Evolutionary conservation across 35 echinoderm and acorn worm species (phyloP).

Genomic region (Amphiura filiformis): DNA sequence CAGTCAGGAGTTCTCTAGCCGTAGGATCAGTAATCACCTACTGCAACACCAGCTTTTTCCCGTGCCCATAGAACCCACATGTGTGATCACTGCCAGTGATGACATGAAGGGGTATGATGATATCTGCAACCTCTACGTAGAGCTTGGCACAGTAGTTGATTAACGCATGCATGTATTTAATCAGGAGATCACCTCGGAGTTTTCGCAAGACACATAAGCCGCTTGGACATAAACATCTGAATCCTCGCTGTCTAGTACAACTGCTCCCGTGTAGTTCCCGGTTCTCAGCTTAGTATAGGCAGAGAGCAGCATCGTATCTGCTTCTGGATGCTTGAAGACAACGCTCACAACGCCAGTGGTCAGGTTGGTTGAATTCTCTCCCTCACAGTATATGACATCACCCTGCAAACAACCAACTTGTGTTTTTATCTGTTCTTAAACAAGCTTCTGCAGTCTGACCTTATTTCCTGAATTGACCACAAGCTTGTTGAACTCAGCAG

Average conservation of each 20-base stretch:
- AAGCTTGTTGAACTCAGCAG: slow-evolving; percentile 33
- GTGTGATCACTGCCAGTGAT: slow-evolving; percentile 34
- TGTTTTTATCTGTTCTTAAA: slow-evolving; percentile 12
- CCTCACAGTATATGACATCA: slow-evolving; percentile 35
- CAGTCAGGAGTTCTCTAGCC: neutral
- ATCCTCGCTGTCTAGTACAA: neutral
- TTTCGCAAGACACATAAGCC: slow-evolving; percentile 15
- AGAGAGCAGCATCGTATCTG: slow-evolving; percentile 29
- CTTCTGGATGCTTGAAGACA: slow-evolving; percentile 29
- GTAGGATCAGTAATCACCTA: slow-evolving; percentile 5
- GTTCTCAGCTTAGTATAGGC: neutral
- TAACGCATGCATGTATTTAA: neutral
- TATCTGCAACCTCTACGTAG: slow-evolving; percentile 1
- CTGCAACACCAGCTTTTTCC: slow-evolving; percentile 27
- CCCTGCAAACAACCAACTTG: neutral
- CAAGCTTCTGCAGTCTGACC: too few species aligned
- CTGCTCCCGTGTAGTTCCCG: neutral
- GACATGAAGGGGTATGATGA: slow-evolving; percentile 46
- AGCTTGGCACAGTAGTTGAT: neutral
- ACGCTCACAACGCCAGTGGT: neutral
- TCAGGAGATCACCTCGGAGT: slow-evolving; percentile 7
- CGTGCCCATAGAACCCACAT: neutral
- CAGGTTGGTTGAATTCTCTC: too few species aligned
- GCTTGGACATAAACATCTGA: slow-evolving; percentile 37
- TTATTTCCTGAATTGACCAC: slow-evolving; percentile 25